Evolutionary conservation across 1,140 invertebrate species (phyloP), one percentile per base, ranked within the genome.

Genomic region (Nixonia krombeini): DNA sequence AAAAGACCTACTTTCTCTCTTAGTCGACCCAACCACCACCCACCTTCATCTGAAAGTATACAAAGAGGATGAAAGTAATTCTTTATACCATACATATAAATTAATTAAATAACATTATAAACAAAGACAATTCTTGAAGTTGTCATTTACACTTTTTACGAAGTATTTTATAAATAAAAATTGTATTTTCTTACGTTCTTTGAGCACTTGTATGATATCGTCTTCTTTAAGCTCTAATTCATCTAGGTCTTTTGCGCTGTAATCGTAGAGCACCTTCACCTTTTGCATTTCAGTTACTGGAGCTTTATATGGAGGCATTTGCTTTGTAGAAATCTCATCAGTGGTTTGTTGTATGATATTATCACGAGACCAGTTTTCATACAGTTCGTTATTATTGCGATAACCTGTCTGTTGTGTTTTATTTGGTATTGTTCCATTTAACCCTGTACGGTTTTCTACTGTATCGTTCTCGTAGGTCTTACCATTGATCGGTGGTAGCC

Each of bases 11-110:
- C 85, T 73, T 87, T 88, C 1, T 86, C 87, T 52, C 83, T 81
- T 4, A 89, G 61, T 65, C 83, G 85, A 33, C 91, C 91, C 40
- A 84, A 84, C 91, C 91, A 92, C 91, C 91, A 92, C 10, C 91
- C 91, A 15, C 88, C 87, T 29, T 88, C 86, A 80, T 92, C 91
- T 92, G 79, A 49, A 87, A 83, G 50, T 59, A 56, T 28, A 37
- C 26, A n/a, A n/a, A n/a, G n/a, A n/a, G n/a, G n/a, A n/a, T n/a
- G n/a, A n/a, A n/a, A n/a, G n/a, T n/a, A n/a, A n/a, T n/a, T n/a
- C 8, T 35, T 12, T 4, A 35, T 35, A 12, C 31, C 4, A 4
- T 13, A 0, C 37, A 29, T 41, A 37, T 46, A 53, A 23, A 31
- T 25, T 26, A 56, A 47, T 23, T 18, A 57, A 59, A 51, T 28